Evolutionary conservation across 2,113 vertebrate genomes (phyloP).

Genomic region (Pyxicephalus adspersus): DNA sequence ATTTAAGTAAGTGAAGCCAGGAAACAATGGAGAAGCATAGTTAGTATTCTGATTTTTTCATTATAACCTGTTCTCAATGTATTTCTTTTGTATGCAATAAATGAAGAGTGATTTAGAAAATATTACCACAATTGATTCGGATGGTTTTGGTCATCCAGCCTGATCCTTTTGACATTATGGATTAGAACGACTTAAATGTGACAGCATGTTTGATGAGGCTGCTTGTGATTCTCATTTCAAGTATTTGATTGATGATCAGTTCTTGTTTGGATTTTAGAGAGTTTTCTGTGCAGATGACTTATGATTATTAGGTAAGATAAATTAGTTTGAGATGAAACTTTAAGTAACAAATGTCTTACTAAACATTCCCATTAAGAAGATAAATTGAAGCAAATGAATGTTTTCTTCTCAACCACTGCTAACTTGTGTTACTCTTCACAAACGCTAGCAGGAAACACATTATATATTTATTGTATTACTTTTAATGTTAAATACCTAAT

Average conservation of each 20-base stretch:
- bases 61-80: neutral
- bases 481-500: too few relatives aligned
- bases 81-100: neutral
- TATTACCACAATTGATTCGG: slow-evolving; percentile 11
- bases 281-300: slow-evolving; percentile 8
- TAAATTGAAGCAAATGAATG: slow-evolving; percentile 18
- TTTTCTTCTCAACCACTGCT: slow-evolving; percentile 27
- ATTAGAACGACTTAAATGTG: slow-evolving; percentile 16
- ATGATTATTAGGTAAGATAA: slow-evolving; percentile 37
- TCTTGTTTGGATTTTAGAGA: slow-evolving; percentile 25
- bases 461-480: too few relatives aligned
- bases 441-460: too few relatives aligned
- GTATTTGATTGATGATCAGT: slow-evolving; percentile 18
- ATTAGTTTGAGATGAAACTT: slow-evolving; percentile 29
- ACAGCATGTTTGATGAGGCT: slow-evolving; percentile 34
- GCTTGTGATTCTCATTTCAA: slow-evolving; percentile 32
- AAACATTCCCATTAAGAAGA: slow-evolving; percentile 21
- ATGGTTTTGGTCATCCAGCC: slow-evolving; percentile 18
- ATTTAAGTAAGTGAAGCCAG: neutral
- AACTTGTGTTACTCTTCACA: neutral
- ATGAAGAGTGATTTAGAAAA: slow-evolving; percentile 1
- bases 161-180: slow-evolving; percentile 37
- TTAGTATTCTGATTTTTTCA: neutral
- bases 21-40: neutral
- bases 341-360: slow-evolving; percentile 38